Conservation (phyloP, 2,797 vertebrate species). For the Brotula barbata region DNA sequence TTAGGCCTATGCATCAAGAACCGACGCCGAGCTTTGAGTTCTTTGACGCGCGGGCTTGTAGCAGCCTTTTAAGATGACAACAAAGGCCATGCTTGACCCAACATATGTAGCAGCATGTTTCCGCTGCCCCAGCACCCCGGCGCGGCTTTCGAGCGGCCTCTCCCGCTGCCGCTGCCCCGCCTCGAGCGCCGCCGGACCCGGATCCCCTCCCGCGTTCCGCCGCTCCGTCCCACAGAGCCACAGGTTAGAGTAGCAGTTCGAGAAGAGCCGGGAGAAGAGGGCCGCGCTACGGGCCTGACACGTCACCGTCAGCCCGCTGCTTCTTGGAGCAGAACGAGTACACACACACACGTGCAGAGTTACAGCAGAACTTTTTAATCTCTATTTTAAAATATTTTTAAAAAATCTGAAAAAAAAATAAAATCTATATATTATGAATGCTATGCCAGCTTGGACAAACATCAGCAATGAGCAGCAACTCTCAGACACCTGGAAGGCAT, state of each 20-base stretch:
- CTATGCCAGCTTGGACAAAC: no score
- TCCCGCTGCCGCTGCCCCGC: slow-evolving; percentile 76
- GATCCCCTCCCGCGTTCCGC: slow-evolving; percentile 78
- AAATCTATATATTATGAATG: no score
- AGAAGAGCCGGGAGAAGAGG: slow-evolving; percentile 65
- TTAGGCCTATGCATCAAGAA: slow-evolving; percentile 83
- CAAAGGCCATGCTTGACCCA: slow-evolving; percentile 90
- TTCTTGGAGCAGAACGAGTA: no score
- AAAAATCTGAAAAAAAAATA: no score
- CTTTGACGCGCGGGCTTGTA: slow-evolving; percentile 85
- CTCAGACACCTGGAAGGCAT: no score
- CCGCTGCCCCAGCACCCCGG: slow-evolving; percentile 79
- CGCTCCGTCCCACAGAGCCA: slow-evolving; percentile 73
- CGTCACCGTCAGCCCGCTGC: slow-evolving; percentile 87
- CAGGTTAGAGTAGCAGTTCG: slow-evolving; percentile 89
- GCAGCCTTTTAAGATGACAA: slow-evolving; percentile 85
- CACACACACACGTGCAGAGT: not conserved
- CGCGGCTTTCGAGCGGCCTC: slow-evolving; percentile 75
- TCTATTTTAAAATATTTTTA: no score
- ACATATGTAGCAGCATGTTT: slow-evolving; percentile 91
- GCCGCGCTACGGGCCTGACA: slow-evolving; percentile 82
- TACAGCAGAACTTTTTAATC: no score
- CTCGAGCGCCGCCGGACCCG: slow-evolving; percentile 77
- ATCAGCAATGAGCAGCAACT: no score
- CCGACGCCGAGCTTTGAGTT: slow-evolving; percentile 80